Evolutionary conservation across 2,888 invertebrate genomes (phyloP), one percentile per base, ranked within the genome.

Genomic region (Aplocera efformata): DNA sequence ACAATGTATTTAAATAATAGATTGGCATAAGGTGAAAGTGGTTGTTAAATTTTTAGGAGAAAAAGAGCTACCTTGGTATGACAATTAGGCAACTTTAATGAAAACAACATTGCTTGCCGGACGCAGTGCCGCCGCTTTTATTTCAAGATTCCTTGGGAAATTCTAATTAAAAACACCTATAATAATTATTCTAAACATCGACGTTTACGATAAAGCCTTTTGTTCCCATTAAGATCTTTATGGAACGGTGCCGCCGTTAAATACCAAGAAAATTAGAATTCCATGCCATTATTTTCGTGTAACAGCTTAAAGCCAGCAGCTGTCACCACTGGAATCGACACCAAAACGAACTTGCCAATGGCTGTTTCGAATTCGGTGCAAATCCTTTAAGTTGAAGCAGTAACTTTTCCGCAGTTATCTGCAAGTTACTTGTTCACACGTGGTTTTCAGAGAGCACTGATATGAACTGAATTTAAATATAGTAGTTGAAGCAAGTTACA

Each of bases 121-220:
- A 51, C 53, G 60, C 46, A 54, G 51, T 53, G 54, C 57, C 42
- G 53, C 54, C 62, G 48, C 52, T 56, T 48, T 63, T 61, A 55
- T 54, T 58, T 35, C 32, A 37, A 29, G 37, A 29, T 40, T 43
- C 34, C 32, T 41, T 51, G 68, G 74, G 67, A 63, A 64, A 49
- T 66, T 64, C 65, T 79, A 79, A 83, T 82, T 80, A 78, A 78
- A 42, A 80, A 72, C 71, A 67, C 69, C 48, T 48, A 48, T 42
- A 49, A 79, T 78, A 78, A 79, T 73, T 72, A 76, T 77, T 76
- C 63, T 63, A 63, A 63, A 67, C 67, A 69, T 72, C 69, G 62
- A 56, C 62, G 67, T 59, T 64, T 62, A 70, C 63, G 62, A 56
- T 60, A 47, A 64, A 48, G 45, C 47, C 63, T 70, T 63, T 63